Base-by-base conservation (phyloP, 2,113 vertebrate genomes). In the Cephalopholis sonnerati region DNA sequence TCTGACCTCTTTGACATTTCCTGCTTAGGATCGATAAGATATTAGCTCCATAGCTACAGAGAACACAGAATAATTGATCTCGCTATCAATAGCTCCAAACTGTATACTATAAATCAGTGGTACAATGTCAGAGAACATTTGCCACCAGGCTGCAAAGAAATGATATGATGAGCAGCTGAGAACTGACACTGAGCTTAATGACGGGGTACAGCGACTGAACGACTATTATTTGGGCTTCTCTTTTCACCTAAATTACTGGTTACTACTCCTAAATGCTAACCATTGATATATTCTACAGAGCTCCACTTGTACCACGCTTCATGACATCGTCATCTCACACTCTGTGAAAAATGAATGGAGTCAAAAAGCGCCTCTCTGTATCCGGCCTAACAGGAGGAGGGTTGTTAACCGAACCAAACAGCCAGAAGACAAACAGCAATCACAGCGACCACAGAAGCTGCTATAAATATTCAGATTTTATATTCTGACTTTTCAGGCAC, bases 181-280 rank as follows among this genome's bases (percentile, higher is more conserved):
- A 61, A 17, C 51, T 41, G 54, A 71, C 29, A n/a, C 9, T 12
- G 22, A 58, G 41, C 27, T 41, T 25, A 32, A 88, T 80, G 79
- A 84, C 18, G 10, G 74, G 58, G 53, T 32, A 22, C 41, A 1
- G 57, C 24, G 3, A 36, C 74, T 58, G 25, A 63, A 55, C 18
- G 2, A 58, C 59, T 36, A 67, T 77, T 64, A 91, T 87, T 74
- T 58, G 7, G 2, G 29, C 62, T 48, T 5, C 5, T 53, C 36
- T 27, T 79, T n/a, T 39, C 73, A 32, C 68, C 61, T 82, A 17
- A 78, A 77, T 83, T 51, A 76, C 70, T 51, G 74, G 32, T 74
- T 79, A 84, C 80, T 78, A 81, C 74, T 17, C 46, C 67, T 84
- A 83, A 87, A 87, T 51, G 72, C 70, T 59, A 81, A 83, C 62